These are phyloP conservation scores for Neodon shergylaensis DNA, from an alignment of 2,113 vertebrate genomes.

Conservation along the genomic window DNA sequence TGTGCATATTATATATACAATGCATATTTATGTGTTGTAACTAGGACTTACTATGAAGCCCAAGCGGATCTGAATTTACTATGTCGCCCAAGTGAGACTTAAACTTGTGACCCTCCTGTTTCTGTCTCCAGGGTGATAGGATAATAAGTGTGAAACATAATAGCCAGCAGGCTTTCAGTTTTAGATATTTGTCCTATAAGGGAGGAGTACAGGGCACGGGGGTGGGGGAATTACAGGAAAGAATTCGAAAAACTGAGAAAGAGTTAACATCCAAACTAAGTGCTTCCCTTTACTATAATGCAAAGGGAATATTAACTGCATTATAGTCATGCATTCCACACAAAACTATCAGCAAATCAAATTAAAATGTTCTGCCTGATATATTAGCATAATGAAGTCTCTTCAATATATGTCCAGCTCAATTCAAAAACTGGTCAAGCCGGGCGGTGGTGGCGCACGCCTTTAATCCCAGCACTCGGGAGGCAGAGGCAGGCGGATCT, in stretches of 20 bases:
- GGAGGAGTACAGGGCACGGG: too few relatives aligned
- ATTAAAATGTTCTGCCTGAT: slow-evolving; percentile 58
- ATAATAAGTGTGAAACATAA: neutral
- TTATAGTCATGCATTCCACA: slow-evolving; percentile 54
- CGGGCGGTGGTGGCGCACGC: too few relatives aligned
- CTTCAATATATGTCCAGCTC: slow-evolving; percentile 33
- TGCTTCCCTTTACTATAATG: slow-evolving; percentile 50
- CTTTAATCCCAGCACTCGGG: too few relatives aligned
- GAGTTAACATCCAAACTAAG: slow-evolving; percentile 68
- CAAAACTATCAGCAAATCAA: slow-evolving; percentile 58
- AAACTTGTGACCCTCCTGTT: neutral
- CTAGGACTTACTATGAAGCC: neutral
- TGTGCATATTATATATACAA: neutral
- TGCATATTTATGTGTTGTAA: neutral
- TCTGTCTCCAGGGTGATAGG: neutral
- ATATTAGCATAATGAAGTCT: slow-evolving; percentile 49
- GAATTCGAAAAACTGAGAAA: slow-evolving; percentile 63
- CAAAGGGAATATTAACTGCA: slow-evolving; percentile 64
- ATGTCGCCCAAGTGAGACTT: neutral
- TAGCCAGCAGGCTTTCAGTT: neutral
- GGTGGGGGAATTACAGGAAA: neutral
- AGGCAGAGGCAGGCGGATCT: too few relatives aligned
- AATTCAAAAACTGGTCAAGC: neutral
- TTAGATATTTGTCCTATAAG: slow-evolving; percentile 34
- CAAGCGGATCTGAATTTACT: neutral